Conservation (phyloP, 2,797 vertebrate genomes). For the Oryzias dopingdopingensis region DNA sequence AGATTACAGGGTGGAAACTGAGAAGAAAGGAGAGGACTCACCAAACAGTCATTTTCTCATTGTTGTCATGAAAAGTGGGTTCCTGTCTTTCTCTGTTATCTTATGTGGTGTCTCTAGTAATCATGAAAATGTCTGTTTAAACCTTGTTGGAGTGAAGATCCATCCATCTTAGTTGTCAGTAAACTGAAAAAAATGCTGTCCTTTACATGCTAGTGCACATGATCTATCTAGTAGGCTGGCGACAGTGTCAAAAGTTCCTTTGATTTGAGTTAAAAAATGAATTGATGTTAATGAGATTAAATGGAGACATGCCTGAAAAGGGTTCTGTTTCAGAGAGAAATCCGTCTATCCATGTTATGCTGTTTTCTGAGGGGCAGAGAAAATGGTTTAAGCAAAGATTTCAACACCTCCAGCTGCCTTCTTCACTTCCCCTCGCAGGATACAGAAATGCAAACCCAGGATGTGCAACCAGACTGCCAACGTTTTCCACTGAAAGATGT, state of each 20-base stretch:
- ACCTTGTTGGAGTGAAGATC: background rate
- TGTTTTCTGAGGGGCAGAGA: background rate
- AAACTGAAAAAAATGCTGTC: background rate
- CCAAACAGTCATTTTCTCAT: conserved; percentile 51
- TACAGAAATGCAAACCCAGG: too few species aligned
- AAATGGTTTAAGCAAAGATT: background rate
- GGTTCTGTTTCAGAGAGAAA: too few species aligned
- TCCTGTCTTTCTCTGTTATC: background rate
- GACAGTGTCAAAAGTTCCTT: too few species aligned
- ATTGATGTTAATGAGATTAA: too few species aligned
- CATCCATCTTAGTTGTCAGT: background rate
- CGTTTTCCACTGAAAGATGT: too few species aligned
- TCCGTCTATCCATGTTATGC: too few species aligned
- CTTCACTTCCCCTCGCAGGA: too few species aligned
- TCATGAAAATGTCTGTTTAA: background rate
- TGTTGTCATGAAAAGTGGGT: conserved; percentile 21
- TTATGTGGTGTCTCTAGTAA: background rate
- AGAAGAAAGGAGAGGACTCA: conserved; percentile 21
- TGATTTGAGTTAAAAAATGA: too few species aligned
- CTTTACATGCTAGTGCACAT: background rate
- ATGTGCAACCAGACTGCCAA: too few species aligned
- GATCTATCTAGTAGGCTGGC: too few species aligned
- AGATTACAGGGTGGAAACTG: conserved; percentile 55
- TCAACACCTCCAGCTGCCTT: too few species aligned
- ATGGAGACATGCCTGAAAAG: too few species aligned